Percentiles rank a stretch among this genome's conserved stretches.
Evolutionary conservation across 2,797 vertebrate species (phyloP).

Genomic region (Prunella strophiata): DNA sequence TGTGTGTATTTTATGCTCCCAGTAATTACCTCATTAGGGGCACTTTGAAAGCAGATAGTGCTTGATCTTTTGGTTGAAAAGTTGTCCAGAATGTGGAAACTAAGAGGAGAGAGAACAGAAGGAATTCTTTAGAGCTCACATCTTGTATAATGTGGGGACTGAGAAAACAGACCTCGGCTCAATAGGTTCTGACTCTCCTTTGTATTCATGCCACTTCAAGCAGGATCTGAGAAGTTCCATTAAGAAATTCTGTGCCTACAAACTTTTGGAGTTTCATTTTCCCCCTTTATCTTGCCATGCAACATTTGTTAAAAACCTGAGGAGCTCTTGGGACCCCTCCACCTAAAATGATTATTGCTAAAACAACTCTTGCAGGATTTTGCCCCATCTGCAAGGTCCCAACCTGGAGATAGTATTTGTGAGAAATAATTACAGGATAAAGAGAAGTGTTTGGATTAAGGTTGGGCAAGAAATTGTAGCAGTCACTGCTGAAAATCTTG

Average conservation of each 20-base stretch:
- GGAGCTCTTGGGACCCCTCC: background rate
- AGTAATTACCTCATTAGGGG: slow-evolving; percentile 34
- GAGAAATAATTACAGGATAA: background rate
- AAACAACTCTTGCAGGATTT: background rate
- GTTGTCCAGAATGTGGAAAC: slow-evolving; percentile 31
- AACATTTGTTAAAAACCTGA: background rate
- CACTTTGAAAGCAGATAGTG: slow-evolving; percentile 57
- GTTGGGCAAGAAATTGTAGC: background rate
- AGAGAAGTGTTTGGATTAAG: background rate
- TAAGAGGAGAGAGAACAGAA: background rate
- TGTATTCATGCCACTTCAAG: background rate
- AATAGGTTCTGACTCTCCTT: slow-evolving; percentile 13
- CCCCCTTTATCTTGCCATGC: background rate
- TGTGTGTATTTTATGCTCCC: slow-evolving; percentile 33
- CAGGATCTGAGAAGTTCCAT: background rate
- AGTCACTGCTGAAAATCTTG: background rate
- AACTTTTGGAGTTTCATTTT: background rate
- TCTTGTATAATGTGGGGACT: background rate
- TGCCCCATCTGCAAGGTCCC: background rate
- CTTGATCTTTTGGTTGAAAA: slow-evolving; percentile 28
- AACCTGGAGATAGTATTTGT: background rate
- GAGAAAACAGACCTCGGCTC: slow-evolving; percentile 10
- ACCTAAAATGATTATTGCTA: background rate
- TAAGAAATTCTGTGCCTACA: background rate
- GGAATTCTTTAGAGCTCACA: slow-evolving; percentile 30